These are phyloP conservation scores for Choloepus hoffmanni DNA, from an alignment of 2,113 vertebrate genomes.

Conservation along the genomic window DNA sequence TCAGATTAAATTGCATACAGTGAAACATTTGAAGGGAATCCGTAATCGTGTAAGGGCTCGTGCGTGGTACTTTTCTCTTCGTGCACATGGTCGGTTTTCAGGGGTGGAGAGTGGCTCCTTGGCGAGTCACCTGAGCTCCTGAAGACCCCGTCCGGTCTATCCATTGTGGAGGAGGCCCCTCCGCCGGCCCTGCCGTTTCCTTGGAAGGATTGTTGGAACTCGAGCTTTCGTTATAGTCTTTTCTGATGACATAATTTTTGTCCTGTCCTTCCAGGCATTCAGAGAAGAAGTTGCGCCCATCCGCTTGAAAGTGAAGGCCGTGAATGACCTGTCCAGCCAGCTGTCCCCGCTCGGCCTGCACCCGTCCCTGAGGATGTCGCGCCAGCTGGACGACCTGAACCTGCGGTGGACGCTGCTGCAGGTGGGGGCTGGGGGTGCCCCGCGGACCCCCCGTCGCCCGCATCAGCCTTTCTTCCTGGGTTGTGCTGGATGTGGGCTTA, in stretches of 20 bases:
- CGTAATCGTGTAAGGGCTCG: neutral
- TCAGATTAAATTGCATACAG: neutral
- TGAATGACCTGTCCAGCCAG: constrained; percentile 95
- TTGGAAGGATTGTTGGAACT: neutral
- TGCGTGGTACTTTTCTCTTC: neutral
- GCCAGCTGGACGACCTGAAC: constrained; percentile 96
- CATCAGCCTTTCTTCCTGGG: neutral
- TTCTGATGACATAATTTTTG: neutral
- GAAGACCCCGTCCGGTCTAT: neutral
- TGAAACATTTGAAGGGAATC: neutral
- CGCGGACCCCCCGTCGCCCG: too few species aligned
- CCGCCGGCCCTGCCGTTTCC: neutral
- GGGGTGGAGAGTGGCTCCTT: neutral
- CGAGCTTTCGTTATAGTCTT: constrained; percentile 40
- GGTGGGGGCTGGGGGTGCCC: constrained; percentile 84
- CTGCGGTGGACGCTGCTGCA: constrained; percentile 96
- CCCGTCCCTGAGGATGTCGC: constrained; percentile 93
- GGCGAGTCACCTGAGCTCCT: too few species aligned
- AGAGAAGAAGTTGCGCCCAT: constrained; percentile 94
- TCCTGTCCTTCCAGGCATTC: constrained; percentile 89
- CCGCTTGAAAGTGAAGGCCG: constrained; percentile 91
- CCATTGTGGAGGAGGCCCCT: neutral
- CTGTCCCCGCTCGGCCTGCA: constrained; percentile 95
- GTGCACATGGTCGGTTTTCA: neutral
- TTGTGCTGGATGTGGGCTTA: constrained; percentile 18